phyloP scores from a whole-genome alignment of 30 jellyfish, hydroid and myxozoan genomes.

The Nemopilema nomurai region DNA sequence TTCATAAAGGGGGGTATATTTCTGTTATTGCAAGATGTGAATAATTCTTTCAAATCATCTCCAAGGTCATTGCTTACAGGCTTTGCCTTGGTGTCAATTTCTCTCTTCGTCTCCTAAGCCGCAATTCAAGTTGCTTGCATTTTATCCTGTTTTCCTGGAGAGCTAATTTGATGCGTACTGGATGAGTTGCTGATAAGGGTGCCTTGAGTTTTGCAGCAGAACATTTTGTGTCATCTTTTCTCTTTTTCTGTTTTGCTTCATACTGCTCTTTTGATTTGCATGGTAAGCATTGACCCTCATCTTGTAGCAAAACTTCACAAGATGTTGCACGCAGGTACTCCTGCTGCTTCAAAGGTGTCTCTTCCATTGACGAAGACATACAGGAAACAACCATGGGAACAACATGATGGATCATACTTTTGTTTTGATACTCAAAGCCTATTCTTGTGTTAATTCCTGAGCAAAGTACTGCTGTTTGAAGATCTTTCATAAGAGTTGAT shows the following conservation, averaged over 20 bases:
- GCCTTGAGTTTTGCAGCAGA: slow-evolving; percentile 22
- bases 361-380: neutral
- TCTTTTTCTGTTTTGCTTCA: neutral
- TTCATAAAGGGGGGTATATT: slow-evolving; percentile 33
- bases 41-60: neutral
- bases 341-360: slow-evolving; percentile 1
- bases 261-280: slow-evolving; percentile 19
- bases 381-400: neutral
- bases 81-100: slow-evolving; percentile 1
- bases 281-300: neutral
- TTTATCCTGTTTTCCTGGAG: slow-evolving; percentile 23
- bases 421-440: neutral
- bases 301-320: slow-evolving; percentile 1
- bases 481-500: slow-evolving; percentile 1
- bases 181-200: slow-evolving; percentile 14
- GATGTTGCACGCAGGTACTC: slow-evolving; percentile 18
- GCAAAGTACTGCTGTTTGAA: no score
- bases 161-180: slow-evolving; percentile 26
- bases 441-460: neutral
- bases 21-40: neutral
- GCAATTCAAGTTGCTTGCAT: slow-evolving; percentile 5
- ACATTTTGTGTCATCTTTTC: slow-evolving; percentile 5
- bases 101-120: neutral
- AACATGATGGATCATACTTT: neutral
- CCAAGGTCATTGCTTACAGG: neutral